phyloP scores from a whole-genome alignment of 2,888 invertebrate genomes.

The Patella caerulea region DNA sequence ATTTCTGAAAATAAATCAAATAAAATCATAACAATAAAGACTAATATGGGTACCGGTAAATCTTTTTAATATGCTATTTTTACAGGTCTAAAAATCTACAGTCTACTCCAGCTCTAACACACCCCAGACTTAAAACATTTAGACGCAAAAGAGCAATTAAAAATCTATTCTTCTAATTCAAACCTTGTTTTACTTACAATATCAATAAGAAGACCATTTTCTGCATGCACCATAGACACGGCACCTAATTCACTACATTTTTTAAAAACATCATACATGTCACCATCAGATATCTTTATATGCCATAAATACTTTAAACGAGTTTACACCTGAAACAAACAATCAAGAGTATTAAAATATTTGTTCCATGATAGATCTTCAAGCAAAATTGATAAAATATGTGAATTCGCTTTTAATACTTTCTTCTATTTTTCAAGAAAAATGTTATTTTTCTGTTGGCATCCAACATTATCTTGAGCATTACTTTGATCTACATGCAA shows the following conservation, averaged over 20 bases:
- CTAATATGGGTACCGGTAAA: not conserved
- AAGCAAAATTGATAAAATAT: not conserved
- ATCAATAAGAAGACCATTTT: slow-evolving; percentile 94
- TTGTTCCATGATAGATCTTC: not conserved
- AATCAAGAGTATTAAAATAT: too few relatives aligned
- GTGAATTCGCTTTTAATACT: not conserved
- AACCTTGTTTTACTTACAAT: slow-evolving; percentile 74
- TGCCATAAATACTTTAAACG: slow-evolving; percentile 99
- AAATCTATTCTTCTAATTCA: too few relatives aligned
- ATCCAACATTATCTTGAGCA: not conserved
- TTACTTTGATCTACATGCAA: too few relatives aligned
- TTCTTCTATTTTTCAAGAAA: not conserved
- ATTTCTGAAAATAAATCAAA: slow-evolving; percentile 76
- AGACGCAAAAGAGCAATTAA: too few relatives aligned
- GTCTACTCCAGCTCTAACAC: too few relatives aligned
- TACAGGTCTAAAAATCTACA: not conserved
- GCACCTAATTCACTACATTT: slow-evolving; percentile 88
- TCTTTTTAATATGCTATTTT: not conserved
- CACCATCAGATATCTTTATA: slow-evolving; percentile 92
- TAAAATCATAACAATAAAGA: not conserved
- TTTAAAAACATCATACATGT: slow-evolving; percentile 88
- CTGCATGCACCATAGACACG: slow-evolving; percentile 96
- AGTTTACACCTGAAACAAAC: slow-evolving; percentile 83
- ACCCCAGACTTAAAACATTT: too few relatives aligned
- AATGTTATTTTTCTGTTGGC: slow-evolving; percentile 8